Evolutionary conservation across 1,140 invertebrate genomes (phyloP), one percentile per base, ranked within the genome.

Genomic region (Ips typographus): DNA sequence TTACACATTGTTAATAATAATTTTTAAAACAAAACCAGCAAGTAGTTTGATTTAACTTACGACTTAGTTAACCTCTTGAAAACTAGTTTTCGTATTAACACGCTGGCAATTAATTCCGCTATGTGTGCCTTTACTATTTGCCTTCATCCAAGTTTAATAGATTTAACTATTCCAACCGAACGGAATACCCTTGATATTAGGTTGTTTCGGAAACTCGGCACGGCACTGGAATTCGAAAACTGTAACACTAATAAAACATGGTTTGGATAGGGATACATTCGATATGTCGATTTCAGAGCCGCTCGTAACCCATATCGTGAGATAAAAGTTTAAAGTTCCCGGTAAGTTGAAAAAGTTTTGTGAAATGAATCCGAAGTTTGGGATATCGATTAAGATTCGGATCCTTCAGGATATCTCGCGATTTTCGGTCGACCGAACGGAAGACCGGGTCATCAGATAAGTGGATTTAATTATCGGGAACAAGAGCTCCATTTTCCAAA

Each of bases 311-410:
- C 44, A 49, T 49, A 49, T 49, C 44, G 53, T 42, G 8, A 42
- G 42, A 61, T 61, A 61, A 61, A 61, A 61, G 36, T 44, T 61
- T 61, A 64, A 64, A 64, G 49, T 64, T 63, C 51, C 6, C 51
- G 62, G 62, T 64, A 58, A 67, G 65, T 67, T 67, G 55, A 67
- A 67, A 67, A 67, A 67, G 8, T 67, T 67, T 47, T 36, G 2
- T 36, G 43, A 41, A 58, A 67, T 67, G 58, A 67, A 67, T 64
- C 62, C 49, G 40, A 39, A 56, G 22, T 52, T 59, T 38, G 6
- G 55, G 55, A 40, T 67, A 67, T 67, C 65, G 65, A 67, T 67
- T 67, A 58, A 67, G 53, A 60, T 68, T 68, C 55, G 39, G 57
- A 68, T 42, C 42, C 44, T 22, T 37, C 7, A 5, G 44, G 53